Base-by-base conservation (phyloP, 2,797 vertebrate genomes). In the Aphelocoma californica region DNA sequence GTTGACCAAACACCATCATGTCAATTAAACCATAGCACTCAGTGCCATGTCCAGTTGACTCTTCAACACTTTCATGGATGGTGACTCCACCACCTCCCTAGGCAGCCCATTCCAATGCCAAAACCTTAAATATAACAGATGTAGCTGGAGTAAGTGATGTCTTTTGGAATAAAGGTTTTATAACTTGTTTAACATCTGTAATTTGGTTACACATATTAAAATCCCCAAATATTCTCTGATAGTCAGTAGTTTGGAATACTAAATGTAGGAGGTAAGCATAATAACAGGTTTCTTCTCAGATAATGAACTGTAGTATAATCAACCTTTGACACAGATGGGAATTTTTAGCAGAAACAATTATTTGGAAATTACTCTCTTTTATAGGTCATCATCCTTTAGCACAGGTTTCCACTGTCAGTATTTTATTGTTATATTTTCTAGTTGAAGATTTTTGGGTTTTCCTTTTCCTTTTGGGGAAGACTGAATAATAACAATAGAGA, bases 171-270 rank as follows among this genome's bases (percentile, higher is more conserved):
- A 74, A 73, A 62, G 4, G 4, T 14, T 80, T 85, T 70, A 3
- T 42, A 73, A 38, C 6, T 51, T 23, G 40, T 69, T 85, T 36
- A 81, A 83, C 12, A 23, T 31, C 18, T 67, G 10, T 48, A 60
- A 54, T 73, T 82, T 70, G 4, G 5, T 45, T 88, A 48, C 25
- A 7, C 20, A 28, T 66, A 16, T 13, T 48, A 85, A 89, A 34
- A 57, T 0, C 0, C 1, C 2, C 4, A 32, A 51, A 73, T 70
- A 8, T 24, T 71, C 14, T 58, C 31, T 80, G 74, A 32, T 16
- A 81, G 54, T n/a, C 54, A 57, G 36, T 21, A 61, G 8, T 6
- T 72, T 29, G 50, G 34, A 81, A 84, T 42, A 18, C 2, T 53
- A 32, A 65, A 60, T 56, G 1, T 69, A 31, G 18, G 18, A 91